These are phyloP conservation scores for Patella ulyssiponensis DNA, from an alignment of 2,888 invertebrate genomes.

Conservation along the genomic window DNA sequence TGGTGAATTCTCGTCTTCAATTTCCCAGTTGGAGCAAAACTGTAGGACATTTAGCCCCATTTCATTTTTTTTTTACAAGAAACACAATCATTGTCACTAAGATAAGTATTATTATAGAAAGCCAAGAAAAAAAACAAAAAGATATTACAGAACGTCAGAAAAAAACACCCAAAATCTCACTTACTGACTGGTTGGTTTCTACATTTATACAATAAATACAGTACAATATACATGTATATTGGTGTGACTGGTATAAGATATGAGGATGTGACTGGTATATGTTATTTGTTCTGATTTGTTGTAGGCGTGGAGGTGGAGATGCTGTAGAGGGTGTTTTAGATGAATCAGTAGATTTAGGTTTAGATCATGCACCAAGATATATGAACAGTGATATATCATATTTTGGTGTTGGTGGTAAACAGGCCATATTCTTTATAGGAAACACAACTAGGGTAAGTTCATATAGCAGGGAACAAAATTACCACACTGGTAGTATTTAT, in stretches of 20 bases:
- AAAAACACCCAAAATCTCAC: no score
- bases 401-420: conserved; percentile 72
- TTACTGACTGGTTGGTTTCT: no score
- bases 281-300: not conserved
- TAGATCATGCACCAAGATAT: conserved; percentile 61
- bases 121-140: no score
- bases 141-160: no score
- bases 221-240: no score
- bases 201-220: no score
- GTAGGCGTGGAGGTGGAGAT: conserved; percentile 23
- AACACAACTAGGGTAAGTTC: conserved; percentile 62
- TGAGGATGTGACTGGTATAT: not conserved
- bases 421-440: conserved; percentile 72
- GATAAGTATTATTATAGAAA: no score
- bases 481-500: no score
- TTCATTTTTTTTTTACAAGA: not conserved
- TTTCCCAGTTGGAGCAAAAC: not conserved
- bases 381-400: conserved; percentile 72
- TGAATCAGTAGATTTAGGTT: conserved; percentile 32
- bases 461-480: no score
- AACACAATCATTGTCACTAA: no score
- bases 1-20: not conserved
- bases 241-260: no score
- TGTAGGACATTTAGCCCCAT: not conserved
- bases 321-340: conserved; percentile 46